A percentile compares a stretch with the other conserved stretches of the same genome.
phyloP scores from a whole-genome alignment of 2,888 invertebrate genomes.

The Hirtodrosophila trivittata region DNA sequence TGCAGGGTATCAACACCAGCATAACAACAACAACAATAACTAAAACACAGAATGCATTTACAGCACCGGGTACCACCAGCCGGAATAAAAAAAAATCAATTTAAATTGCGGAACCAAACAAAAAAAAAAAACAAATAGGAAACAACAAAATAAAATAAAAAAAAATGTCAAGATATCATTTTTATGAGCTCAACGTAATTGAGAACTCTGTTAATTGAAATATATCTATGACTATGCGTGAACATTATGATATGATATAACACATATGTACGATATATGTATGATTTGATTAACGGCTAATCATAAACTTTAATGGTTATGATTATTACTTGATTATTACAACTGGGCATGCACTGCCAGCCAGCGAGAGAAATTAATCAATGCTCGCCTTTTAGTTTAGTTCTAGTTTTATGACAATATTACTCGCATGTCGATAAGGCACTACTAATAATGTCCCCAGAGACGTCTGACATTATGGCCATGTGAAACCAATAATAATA shows the following conservation, averaged over 20 bases:
- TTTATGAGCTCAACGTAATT: conserved; percentile 22
- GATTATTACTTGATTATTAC: neutral
- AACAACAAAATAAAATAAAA: conserved; percentile 12
- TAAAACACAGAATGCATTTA: neutral
- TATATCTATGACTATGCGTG: conserved; percentile 2
- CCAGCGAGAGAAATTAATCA: no score
- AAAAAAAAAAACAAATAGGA: conserved; percentile 17
- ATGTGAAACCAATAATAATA: no score
- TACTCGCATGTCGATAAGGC: no score
- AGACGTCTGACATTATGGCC: no score
- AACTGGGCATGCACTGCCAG: no score
- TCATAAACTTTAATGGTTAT: conserved; percentile 8
- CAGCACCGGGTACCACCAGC: conserved; percentile 9
- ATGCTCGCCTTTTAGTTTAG: no score
- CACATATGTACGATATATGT: neutral
- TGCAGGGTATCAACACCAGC: no score
- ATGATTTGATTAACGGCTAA: conserved; percentile 10
- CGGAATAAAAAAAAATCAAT: conserved; percentile 59
- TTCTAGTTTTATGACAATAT: no score
- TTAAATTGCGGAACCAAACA: conserved; percentile 54
- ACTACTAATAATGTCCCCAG: no score
- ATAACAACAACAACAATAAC: conserved; percentile 3
- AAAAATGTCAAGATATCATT: conserved; percentile 14
- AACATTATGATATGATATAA: conserved; percentile 1
- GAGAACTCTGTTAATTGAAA: conserved; percentile 23